phyloP scores from a whole-genome alignment of 2,113 vertebrate genomes.

The Oreocharis arfaki region DNA sequence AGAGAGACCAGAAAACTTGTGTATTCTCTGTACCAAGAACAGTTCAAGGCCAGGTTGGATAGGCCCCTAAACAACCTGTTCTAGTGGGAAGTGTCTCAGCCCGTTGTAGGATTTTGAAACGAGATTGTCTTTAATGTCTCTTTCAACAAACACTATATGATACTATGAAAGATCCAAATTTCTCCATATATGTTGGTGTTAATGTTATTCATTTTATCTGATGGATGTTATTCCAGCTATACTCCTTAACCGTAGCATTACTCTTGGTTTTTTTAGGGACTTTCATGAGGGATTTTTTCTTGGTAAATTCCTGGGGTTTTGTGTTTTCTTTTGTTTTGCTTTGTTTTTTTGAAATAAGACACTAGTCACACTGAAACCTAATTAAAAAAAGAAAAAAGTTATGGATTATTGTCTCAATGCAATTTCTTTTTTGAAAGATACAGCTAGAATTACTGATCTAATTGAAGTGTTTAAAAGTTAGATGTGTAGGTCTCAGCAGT shows the following conservation, averaged over 20 bases:
- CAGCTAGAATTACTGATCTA: neutral
- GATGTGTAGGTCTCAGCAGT: neutral
- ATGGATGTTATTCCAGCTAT: neutral
- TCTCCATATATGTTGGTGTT: neutral
- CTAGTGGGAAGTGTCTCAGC: neutral
- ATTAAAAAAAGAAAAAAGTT: neutral
- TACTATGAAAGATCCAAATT: neutral
- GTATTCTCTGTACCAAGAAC: neutral
- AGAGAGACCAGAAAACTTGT: no score
- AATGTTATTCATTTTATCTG: neutral
- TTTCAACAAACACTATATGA: neutral
- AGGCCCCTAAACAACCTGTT: neutral
- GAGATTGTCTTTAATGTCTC: neutral
- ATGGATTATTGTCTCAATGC: neutral
- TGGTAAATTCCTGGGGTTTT: fast-evolving
- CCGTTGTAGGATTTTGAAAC: neutral
- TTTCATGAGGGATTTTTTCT: neutral
- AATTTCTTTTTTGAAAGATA: neutral
- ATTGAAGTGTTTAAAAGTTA: neutral
- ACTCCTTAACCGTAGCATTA: neutral
- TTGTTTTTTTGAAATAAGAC: neutral
- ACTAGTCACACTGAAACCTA: neutral
- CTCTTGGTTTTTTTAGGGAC: neutral
- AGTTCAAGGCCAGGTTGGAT: neutral
- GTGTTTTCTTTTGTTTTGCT: fast-evolving